A percentile compares a stretch with the other conserved stretches of the same genome.
Evolutionary conservation across 2,888 invertebrate species (phyloP).

Genomic region (Rotaria magnacalcarata): DNA sequence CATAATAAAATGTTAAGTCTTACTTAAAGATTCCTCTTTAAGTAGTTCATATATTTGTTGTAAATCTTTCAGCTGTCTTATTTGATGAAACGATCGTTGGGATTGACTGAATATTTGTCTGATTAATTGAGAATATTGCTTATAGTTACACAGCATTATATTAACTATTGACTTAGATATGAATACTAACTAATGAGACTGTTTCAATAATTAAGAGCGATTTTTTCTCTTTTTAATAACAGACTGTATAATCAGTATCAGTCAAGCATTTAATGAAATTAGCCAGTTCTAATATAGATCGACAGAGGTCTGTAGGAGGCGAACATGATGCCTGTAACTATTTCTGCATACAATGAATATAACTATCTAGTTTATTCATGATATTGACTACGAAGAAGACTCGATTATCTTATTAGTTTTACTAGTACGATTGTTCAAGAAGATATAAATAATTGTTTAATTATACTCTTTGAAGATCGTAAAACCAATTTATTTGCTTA

Average conservation of each 20-base stretch:
- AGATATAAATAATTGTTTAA: no score
- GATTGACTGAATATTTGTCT: not conserved
- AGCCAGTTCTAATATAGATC: not conserved
- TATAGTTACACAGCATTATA: not conserved
- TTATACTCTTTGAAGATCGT: no score
- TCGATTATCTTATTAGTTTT: no score
- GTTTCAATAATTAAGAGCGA: not conserved
- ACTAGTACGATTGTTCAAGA: no score
- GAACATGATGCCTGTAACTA: no score
- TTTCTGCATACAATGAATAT: no score
- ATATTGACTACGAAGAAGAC: no score
- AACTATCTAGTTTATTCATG: no score
- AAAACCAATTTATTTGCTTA: no score
- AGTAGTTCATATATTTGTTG: constrained; percentile 20
- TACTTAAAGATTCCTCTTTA: constrained; percentile 22
- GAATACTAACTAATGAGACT: not conserved
- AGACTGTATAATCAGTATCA: not conserved
- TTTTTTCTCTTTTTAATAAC: not conserved
- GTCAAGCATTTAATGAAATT: not conserved
- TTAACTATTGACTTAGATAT: not conserved
- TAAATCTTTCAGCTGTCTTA: not conserved
- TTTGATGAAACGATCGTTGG: not conserved
- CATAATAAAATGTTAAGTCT: not conserved
- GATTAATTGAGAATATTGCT: not conserved
- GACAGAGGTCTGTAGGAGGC: not conserved